Conservation (phyloP, 2,888 invertebrate genomes). For the Choristoneura rosaceana region DNA sequence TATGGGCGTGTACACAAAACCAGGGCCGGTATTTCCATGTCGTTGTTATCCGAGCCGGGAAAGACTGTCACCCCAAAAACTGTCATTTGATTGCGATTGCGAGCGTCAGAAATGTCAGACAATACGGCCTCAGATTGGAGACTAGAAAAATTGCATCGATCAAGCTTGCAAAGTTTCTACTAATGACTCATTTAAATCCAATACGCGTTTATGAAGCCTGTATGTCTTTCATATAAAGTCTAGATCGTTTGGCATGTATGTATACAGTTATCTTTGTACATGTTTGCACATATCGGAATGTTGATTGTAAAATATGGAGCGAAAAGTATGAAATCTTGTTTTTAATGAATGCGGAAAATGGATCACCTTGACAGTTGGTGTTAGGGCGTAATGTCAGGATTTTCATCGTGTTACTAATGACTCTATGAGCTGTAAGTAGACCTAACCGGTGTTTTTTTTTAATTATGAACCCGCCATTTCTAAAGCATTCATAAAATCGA, state of each 20-base stretch:
- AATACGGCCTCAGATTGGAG: no score
- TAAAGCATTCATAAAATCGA: no score
- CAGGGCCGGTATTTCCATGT: no score
- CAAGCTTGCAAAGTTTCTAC: not conserved
- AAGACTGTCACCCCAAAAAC: no score
- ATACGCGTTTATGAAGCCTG: not conserved
- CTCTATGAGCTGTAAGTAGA: no score
- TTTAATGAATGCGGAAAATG: conserved; percentile 30
- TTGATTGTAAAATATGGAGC: conserved; percentile 20
- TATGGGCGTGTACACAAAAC: no score
- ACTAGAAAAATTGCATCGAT: not conserved
- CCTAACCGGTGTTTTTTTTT: no score
- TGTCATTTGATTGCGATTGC: no score
- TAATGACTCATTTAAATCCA: not conserved
- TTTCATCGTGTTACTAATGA: conserved; percentile 6
- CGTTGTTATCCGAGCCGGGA: no score
- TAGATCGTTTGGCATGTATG: not conserved
- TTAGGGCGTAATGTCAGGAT: conserved; percentile 26
- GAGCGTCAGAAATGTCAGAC: no score
- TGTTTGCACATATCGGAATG: conserved; percentile 15
- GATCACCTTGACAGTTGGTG: conserved; percentile 25
- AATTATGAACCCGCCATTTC: no score
- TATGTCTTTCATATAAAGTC: not conserved
- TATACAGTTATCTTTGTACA: not conserved
- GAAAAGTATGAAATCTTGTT: conserved; percentile 21